A percentile compares a stretch with the other conserved stretches of the same genome.
Evolutionary conservation across 2,113 vertebrate genomes (phyloP).

Genomic region (Cromileptes altivelis): DNA sequence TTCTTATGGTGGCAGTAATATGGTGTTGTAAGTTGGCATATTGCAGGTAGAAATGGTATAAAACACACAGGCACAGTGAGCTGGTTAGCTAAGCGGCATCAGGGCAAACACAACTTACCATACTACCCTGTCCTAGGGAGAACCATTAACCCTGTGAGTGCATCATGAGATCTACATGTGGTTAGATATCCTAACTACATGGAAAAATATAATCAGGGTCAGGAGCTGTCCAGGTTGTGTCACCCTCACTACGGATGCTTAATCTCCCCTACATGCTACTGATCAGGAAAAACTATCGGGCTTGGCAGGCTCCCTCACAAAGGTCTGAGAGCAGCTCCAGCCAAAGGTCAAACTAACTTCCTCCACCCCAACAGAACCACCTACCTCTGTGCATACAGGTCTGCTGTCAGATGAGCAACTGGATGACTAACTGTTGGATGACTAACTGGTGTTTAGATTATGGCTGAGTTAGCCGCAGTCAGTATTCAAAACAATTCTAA

Average conservation of each 20-base stretch:
- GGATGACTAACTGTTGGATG: constrained; percentile 22
- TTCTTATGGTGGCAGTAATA: too few species aligned
- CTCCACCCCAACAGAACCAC: not conserved
- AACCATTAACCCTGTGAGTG: not conserved
- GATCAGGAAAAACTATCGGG: not conserved
- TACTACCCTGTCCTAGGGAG: not conserved
- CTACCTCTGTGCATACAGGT: not conserved
- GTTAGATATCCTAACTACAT: not conserved
- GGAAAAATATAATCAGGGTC: not conserved
- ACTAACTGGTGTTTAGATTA: constrained; percentile 13
- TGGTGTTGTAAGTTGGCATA: too few species aligned
- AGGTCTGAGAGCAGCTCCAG: not conserved
- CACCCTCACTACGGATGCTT: not conserved
- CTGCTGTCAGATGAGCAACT: constrained; percentile 6
- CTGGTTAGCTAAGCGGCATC: too few species aligned
- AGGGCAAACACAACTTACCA: too few species aligned
- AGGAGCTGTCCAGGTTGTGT: not conserved
- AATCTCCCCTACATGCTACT: not conserved
- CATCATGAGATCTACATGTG: not conserved
- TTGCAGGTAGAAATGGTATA: too few species aligned
- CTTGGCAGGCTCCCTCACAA: not conserved
- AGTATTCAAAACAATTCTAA: constrained; percentile 4
- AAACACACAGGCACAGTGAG: too few species aligned
- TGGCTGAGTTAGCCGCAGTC: constrained; percentile 2
- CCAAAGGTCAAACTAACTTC: constrained; percentile 3